These are phyloP conservation scores for Takifugu flavidus DNA, from an alignment of 2,113 vertebrate genomes.

Conservation along the genomic window DNA sequence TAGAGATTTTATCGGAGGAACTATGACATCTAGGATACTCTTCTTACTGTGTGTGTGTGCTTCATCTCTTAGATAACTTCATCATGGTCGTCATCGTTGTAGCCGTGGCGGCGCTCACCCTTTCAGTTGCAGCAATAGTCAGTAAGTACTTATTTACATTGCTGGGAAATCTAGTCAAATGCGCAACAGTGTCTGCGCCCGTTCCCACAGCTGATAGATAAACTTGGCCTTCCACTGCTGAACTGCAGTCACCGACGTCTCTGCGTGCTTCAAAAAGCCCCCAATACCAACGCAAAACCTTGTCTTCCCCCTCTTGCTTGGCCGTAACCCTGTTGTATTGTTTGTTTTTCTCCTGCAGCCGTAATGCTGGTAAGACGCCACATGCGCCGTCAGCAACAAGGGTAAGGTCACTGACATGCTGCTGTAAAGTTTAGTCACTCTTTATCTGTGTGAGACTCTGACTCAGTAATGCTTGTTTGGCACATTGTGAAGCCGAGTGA, in stretches of 20 bases:
- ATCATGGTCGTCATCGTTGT: conserved; percentile 56
- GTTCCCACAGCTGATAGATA: too few relatives aligned
- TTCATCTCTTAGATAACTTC: conserved; percentile 41
- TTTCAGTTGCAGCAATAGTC: conserved; percentile 47
- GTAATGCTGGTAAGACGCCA: conserved; percentile 55
- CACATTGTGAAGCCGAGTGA: conserved; percentile 30
- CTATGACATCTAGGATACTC: neutral
- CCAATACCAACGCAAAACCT: conserved; percentile 40
- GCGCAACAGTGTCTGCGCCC: too few relatives aligned
- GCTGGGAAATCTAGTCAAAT: conserved; percentile 5
- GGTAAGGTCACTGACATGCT: conserved; percentile 56
- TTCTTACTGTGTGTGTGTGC: neutral
- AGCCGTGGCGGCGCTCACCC: conserved; percentile 43
- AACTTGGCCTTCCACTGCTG: neutral
- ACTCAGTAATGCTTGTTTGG: neutral
- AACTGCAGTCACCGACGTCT: conserved; percentile 9
- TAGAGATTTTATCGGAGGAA: neutral
- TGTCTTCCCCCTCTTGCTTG: conserved; percentile 29
- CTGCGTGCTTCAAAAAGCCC: conserved; percentile 23
- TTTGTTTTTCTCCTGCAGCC: conserved; percentile 40
- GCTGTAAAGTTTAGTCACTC: neutral
- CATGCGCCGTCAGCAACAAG: conserved; percentile 48
- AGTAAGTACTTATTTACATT: conserved; percentile 51
- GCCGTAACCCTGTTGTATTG: conserved; percentile 21
- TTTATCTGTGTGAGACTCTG: neutral